phyloP scores from a whole-genome alignment of 2,888 invertebrate species.

The Leptopilina myrica region DNA sequence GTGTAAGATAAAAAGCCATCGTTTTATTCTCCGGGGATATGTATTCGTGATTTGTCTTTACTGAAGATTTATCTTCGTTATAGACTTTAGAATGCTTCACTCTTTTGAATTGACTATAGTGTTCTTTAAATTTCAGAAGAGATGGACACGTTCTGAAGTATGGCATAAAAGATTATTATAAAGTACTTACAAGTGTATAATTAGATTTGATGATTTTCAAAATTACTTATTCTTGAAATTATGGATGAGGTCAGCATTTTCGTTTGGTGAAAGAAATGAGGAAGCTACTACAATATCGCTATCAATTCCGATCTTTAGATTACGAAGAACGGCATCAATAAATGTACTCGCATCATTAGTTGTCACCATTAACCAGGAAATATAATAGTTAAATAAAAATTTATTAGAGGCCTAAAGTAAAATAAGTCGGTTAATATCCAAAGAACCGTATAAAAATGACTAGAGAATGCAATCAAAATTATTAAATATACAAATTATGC shows the following conservation, averaged over 20 bases:
- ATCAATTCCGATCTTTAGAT: constrained; percentile 72
- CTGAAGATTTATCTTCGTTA: constrained; percentile 43
- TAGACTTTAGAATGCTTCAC: neutral
- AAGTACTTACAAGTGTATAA: neutral
- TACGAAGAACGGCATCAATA: constrained; percentile 68
- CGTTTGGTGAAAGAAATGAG: constrained; percentile 57
- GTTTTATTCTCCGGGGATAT: constrained; percentile 59
- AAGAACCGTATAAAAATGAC: too few relatives aligned
- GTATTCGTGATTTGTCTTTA: constrained; percentile 62
- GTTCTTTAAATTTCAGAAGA: constrained; percentile 49
- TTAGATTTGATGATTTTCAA: neutral
- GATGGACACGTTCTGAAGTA: constrained; percentile 55
- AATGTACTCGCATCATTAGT: constrained; percentile 63
- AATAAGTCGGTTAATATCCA: neutral
- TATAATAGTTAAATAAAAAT: constrained; percentile 69
- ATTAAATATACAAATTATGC: constrained; percentile 3
- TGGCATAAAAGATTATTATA: neutral
- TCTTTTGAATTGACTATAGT: constrained; percentile 34
- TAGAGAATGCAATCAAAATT: too few relatives aligned
- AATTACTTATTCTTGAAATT: constrained; percentile 64
- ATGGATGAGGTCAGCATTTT: constrained; percentile 46
- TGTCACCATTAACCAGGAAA: constrained; percentile 73
- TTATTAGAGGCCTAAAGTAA: constrained; percentile 69
- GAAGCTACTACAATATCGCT: constrained; percentile 73
- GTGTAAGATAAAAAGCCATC: constrained; percentile 67